Conservation (phyloP, 2,797 vertebrate species). For the Gallinago stenura region DNA sequence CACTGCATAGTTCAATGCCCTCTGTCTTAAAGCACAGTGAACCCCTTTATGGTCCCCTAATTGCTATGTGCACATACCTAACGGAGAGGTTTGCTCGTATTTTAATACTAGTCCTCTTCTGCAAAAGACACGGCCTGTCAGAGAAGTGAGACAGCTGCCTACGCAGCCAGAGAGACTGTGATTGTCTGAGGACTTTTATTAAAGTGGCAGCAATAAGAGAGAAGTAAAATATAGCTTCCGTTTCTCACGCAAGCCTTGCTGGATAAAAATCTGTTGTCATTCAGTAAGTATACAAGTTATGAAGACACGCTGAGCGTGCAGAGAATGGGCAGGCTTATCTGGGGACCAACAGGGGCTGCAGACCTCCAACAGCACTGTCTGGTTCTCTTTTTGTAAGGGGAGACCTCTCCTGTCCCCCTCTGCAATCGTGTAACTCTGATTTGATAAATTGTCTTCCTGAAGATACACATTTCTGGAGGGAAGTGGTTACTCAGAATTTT, state of each 20-base stretch:
- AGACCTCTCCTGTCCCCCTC: background rate
- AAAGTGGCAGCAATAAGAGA: conserved; percentile 10
- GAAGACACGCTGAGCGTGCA: background rate
- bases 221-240: background rate
- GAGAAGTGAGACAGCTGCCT: background rate
- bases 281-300: background rate
- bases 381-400: background rate
- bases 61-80: background rate
- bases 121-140: background rate
- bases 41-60: background rate
- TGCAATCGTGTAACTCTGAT: background rate
- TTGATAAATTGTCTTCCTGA: background rate
- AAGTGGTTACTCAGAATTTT: background rate
- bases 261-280: background rate
- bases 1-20: background rate
- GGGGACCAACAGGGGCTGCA: background rate
- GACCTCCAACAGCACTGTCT: background rate
- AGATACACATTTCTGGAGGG: background rate
- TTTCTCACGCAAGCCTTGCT: background rate
- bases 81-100: background rate
- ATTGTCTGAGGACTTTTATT: conserved; percentile 12
- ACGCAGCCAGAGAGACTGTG: background rate
- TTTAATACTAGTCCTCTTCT: background rate
- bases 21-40: background rate
- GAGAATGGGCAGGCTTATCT: background rate